These are phyloP conservation scores for Anolis sagrei DNA, from an alignment of 2,113 vertebrate genomes.

Conservation along the genomic window DNA sequence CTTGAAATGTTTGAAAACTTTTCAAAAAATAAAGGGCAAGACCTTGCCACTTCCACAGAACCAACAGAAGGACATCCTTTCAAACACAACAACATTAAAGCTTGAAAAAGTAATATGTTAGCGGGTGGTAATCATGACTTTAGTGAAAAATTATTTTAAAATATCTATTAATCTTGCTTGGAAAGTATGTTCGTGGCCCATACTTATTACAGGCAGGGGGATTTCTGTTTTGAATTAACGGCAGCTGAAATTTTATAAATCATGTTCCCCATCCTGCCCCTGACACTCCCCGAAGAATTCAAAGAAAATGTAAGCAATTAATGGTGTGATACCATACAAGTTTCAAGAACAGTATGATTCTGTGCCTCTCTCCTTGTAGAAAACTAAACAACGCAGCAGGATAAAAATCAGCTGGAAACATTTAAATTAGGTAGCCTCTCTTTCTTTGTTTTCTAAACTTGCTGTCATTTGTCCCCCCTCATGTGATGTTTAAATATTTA, in stretches of 20 bases:
- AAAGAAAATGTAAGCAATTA: conserved; percentile 63
- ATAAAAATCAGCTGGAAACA: conserved; percentile 67
- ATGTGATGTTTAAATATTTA: conserved; percentile 64
- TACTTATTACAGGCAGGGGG: conserved; percentile 59
- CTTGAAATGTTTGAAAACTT: conserved; percentile 14
- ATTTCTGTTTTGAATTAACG: conserved; percentile 60
- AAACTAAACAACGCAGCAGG: conserved; percentile 63
- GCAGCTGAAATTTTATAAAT: conserved; percentile 50
- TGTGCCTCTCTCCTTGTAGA: conserved; percentile 52
- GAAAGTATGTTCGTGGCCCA: conserved; percentile 28
- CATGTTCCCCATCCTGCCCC: not conserved
- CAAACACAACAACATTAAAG: not conserved
- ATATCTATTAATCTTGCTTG: conserved; percentile 54
- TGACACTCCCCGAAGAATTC: conserved; percentile 48
- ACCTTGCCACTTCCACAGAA: conserved; percentile 48
- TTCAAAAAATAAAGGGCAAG: conserved; percentile 59
- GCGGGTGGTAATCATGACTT: conserved; percentile 58
- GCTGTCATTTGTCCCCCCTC: conserved; percentile 52
- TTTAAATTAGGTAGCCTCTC: conserved; percentile 68
- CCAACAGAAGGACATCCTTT: conserved; percentile 43
- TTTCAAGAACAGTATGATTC: conserved; percentile 50
- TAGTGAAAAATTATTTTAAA: conserved; percentile 44
- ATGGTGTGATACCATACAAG: conserved; percentile 54
- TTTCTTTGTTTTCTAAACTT: conserved; percentile 66
- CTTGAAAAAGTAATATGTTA: conserved; percentile 61